phyloP scores from a whole-genome alignment of 2,797 vertebrate genomes.

The Coregonus suidteri region DNA sequence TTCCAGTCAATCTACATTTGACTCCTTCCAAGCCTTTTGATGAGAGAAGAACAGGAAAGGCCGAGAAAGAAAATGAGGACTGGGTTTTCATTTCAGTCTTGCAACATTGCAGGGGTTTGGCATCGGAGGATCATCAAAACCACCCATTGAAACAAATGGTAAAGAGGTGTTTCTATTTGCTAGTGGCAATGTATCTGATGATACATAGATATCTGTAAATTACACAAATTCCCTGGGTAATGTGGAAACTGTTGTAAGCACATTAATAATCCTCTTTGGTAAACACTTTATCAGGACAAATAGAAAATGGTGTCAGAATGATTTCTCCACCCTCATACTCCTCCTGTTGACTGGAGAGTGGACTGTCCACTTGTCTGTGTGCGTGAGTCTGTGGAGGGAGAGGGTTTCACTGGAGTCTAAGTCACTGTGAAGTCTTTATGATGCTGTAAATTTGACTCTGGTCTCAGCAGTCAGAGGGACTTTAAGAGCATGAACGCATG shows the following conservation, averaged over 20 bases:
- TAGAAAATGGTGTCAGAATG: background rate
- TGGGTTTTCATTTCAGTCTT: slow-evolving; percentile 52
- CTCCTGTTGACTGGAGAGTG: slow-evolving; percentile 18
- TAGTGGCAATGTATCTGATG: slow-evolving; percentile 19
- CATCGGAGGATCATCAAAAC: slow-evolving; percentile 50
- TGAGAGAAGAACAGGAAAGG: slow-evolving; percentile 29
- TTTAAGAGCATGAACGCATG: slow-evolving; percentile 60
- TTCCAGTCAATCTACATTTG: slow-evolving; percentile 55
- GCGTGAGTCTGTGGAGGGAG: slow-evolving; percentile 11
- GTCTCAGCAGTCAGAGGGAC: slow-evolving; percentile 62
- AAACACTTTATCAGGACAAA: background rate
- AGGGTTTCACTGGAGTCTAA: slow-evolving; percentile 56
- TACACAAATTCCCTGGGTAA: slow-evolving; percentile 34
- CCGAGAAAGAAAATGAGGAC: slow-evolving; percentile 45
- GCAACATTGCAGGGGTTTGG: slow-evolving; percentile 57
- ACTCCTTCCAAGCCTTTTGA: slow-evolving; percentile 60
- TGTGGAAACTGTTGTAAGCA: background rate
- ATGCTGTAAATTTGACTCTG: slow-evolving; percentile 69
- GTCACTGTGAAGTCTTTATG: slow-evolving; percentile 74
- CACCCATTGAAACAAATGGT: slow-evolving; percentile 53
- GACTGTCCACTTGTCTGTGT: slow-evolving; percentile 17
- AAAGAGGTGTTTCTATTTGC: slow-evolving; percentile 13
- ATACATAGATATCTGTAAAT: slow-evolving; percentile 47
- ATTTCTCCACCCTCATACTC: slow-evolving; percentile 19
- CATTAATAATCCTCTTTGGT: background rate